Base-by-base conservation (phyloP, 2,888 invertebrate genomes). In the Cylindroiulus punctatus region DNA sequence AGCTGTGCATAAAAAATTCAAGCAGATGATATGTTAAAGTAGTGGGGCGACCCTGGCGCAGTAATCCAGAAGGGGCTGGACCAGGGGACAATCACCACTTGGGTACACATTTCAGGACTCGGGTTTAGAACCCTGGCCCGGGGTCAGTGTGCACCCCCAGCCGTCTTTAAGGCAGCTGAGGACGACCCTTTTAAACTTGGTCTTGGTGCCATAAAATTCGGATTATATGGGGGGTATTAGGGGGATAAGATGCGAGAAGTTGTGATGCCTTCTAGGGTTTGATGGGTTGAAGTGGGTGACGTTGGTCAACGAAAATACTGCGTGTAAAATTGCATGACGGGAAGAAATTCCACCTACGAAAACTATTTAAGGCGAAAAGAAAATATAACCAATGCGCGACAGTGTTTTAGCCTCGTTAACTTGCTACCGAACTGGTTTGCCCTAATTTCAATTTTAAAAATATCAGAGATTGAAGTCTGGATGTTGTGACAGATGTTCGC, bases 1-100 rank as follows among this genome's bases (percentile, higher is more conserved):
- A 65, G 65, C 65, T 65, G 65, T 65, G 65, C 65, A 65, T 65
- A 65, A 65, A 65, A 65, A 65, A 65, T 65, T 65, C 65, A 65
- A 65, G 65, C 65, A 65, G 65, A 65, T 65, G 65, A 65, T 65
- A 26, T 65, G 65, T 8, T 65, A 65, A 65, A 65, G 65, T 26
- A 65, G n/a, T 26, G 65, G 26, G 26, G 65, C 10, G 65, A 57
- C 57, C 57, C 57, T 7, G n/a, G 65, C 65, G 26, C 8, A 3
- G 26, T 22, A 65, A 65, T 65, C 65, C 65, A 65, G 65, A 65
- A 26, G 65, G 26, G 65, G 65, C 26, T 26, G 65, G 65, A n/a
- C 65, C 12, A 19, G 4, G 65, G 65, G 65, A 65, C 65, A 65
- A 65, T 65, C 26, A 26, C 65, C 65, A 65, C 65, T 65, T 26